A percentile compares a stretch with the other conserved stretches of the same genome.
Conservation (phyloP, 2,888 invertebrate species). For the Lasioglossum villosulum region DNA sequence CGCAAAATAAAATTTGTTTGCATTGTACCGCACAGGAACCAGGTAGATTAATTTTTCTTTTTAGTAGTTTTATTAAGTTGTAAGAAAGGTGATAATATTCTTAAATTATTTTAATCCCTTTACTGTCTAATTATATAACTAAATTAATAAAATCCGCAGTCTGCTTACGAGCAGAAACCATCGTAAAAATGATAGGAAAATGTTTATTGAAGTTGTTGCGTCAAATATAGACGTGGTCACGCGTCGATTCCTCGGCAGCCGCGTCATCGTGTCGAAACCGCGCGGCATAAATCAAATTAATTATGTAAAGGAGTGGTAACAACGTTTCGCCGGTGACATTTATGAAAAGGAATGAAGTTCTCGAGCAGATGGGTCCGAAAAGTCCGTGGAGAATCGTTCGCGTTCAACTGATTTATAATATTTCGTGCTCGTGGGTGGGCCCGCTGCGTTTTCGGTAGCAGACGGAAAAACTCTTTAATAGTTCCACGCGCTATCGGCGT, state of each 20-base stretch:
- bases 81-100: too few relatives aligned
- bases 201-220: not conserved
- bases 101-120: too few relatives aligned
- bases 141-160: too few relatives aligned
- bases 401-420: conserved; percentile 65
- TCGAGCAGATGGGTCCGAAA: conserved; percentile 60
- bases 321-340: conserved; percentile 60
- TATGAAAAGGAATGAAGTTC: conserved; percentile 69
- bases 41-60: too few relatives aligned
- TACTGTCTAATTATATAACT: too few relatives aligned
- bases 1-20: too few relatives aligned
- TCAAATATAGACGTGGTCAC: not conserved
- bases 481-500: conserved; percentile 66
- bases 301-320: conserved; percentile 61
- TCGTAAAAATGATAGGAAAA: not conserved
- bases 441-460: conserved; percentile 62
- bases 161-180: not conserved
- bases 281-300: conserved; percentile 73
- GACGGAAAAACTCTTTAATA: conserved; percentile 68
- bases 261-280: not conserved
- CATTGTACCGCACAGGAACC: too few relatives aligned
- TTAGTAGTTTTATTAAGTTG: too few relatives aligned
- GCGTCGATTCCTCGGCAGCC: conserved; percentile 2
- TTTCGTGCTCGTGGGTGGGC: conserved; percentile 72
- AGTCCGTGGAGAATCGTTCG: conserved; percentile 61